These are phyloP conservation scores for Drosophila sechellia DNA, from an alignment of 1,140 invertebrate species.

Conservation along the genomic window DNA sequence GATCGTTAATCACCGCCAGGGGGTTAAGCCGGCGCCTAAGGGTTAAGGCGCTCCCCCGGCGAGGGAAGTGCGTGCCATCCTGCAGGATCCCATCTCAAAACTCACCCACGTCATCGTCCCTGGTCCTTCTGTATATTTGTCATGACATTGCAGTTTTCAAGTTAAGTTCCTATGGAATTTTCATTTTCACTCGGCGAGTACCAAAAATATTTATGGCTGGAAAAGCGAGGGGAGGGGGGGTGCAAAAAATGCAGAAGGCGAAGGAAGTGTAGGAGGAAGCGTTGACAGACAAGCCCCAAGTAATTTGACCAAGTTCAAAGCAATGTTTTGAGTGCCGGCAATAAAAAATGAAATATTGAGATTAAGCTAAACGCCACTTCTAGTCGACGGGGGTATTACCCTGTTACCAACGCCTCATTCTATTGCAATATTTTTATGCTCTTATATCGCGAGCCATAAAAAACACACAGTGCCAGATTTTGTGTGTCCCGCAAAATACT, in stretches of 20 bases:
- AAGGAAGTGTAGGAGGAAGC: constrained; percentile 36
- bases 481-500: background rate
- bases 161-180: constrained; percentile 48
- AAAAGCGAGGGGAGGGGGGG: background rate
- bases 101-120: constrained; percentile 30
- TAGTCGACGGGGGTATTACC: background rate
- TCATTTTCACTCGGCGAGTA: constrained; percentile 39
- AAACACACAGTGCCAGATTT: background rate
- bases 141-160: constrained; percentile 55
- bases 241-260: background rate
- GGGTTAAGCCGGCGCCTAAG: background rate
- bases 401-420: background rate
- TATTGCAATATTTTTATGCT: background rate
- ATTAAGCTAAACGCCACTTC: constrained; percentile 9
- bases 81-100: constrained; percentile 18
- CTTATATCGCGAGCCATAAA: background rate
- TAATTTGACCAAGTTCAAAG: constrained; percentile 52
- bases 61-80: constrained; percentile 42
- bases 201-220: constrained; percentile 42
- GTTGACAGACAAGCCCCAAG: constrained; percentile 44
- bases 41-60: constrained; percentile 1
- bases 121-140: constrained; percentile 48
- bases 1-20: constrained; percentile 73
- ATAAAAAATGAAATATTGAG: constrained; percentile 52
- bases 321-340: constrained; percentile 48